A percentile compares a stretch with the other conserved stretches of the same genome.
These are phyloP conservation scores for Ceratina australensis DNA, from an alignment of 1,140 invertebrate genomes.

Conservation along the genomic window DNA sequence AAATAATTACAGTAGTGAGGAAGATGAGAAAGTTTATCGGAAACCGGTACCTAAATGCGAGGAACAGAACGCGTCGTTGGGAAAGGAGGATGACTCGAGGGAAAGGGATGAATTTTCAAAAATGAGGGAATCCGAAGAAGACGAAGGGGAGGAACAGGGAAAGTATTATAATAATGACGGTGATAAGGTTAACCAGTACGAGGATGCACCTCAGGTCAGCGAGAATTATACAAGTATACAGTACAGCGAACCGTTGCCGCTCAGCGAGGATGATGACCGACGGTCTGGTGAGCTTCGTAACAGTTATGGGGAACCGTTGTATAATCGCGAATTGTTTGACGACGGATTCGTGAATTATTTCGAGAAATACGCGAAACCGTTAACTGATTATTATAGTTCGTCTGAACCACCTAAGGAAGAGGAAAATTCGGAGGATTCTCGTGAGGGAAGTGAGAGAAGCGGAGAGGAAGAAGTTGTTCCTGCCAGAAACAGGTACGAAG, in stretches of 20 bases:
- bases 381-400: background rate
- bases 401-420: background rate
- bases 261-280: constrained; percentile 50
- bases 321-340: constrained; percentile 49
- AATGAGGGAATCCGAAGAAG: background rate
- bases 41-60: constrained; percentile 33
- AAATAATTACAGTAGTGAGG: constrained; percentile 27
- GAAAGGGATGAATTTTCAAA: constrained; percentile 5
- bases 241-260: constrained; percentile 38
- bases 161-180: constrained; percentile 44
- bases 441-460: no score
- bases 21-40: constrained; percentile 29
- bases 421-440: constrained; percentile 5
- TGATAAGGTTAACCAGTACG: background rate
- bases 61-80: constrained; percentile 18
- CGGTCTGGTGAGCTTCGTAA: constrained; percentile 57
- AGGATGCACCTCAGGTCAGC: background rate
- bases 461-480: constrained; percentile 36
- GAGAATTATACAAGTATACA: constrained; percentile 36
- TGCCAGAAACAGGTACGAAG: constrained; percentile 63
- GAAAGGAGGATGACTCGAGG: constrained; percentile 10
- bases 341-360: constrained; percentile 48
- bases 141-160: constrained; percentile 14
- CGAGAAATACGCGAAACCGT: constrained; percentile 28
- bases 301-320: constrained; percentile 66